These are phyloP conservation scores for Drosophila nannoptera DNA, from an alignment of 1,140 invertebrate genomes.

Conservation along the genomic window DNA sequence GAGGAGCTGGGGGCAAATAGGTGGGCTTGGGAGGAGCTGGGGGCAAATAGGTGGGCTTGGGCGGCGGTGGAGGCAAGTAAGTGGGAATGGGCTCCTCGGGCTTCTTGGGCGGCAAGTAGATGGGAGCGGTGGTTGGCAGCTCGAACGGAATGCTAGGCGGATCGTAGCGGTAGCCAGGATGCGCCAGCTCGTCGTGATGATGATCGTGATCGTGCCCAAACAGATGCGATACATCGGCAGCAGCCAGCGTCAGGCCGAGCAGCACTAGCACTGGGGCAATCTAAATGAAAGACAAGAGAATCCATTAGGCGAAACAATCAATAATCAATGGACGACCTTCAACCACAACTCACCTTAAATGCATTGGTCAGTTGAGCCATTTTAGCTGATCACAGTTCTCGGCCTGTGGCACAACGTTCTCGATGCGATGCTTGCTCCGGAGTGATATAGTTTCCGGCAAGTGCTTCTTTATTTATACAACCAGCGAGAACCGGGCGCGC, in stretches of 20 bases:
- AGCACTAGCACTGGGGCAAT: slow-evolving; percentile 62
- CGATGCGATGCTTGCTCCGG: slow-evolving; percentile 46
- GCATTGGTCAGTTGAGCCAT: slow-evolving; percentile 43
- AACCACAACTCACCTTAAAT: neutral
- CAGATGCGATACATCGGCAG: slow-evolving; percentile 70
- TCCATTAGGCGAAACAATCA: neutral
- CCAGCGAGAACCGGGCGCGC: slow-evolving; percentile 39
- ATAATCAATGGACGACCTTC: neutral
- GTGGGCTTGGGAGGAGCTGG: slow-evolving; percentile 11
- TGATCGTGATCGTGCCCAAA: slow-evolving; percentile 57
- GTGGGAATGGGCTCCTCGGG: slow-evolving; percentile 21
- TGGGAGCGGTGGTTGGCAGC: slow-evolving; percentile 49
- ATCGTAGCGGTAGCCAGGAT: slow-evolving; percentile 67
- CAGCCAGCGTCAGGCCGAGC: slow-evolving; percentile 55
- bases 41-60: slow-evolving; percentile 40
- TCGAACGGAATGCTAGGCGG: slow-evolving; percentile 63
- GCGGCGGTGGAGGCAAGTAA: slow-evolving; percentile 32
- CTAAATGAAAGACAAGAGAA: slow-evolving; percentile 30
- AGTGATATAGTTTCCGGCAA: slow-evolving; percentile 75
- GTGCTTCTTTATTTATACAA: slow-evolving; percentile 77
- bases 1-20: slow-evolving; percentile 47
- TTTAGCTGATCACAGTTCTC: slow-evolving; percentile 18
- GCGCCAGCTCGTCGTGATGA: slow-evolving; percentile 47
- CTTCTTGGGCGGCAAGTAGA: slow-evolving; percentile 46
- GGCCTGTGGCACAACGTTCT: slow-evolving; percentile 49